Percentiles rank a stretch among this genome's conserved stretches.
phyloP scores from a whole-genome alignment of 1,140 invertebrate species.

The Dendroctonus valens region DNA sequence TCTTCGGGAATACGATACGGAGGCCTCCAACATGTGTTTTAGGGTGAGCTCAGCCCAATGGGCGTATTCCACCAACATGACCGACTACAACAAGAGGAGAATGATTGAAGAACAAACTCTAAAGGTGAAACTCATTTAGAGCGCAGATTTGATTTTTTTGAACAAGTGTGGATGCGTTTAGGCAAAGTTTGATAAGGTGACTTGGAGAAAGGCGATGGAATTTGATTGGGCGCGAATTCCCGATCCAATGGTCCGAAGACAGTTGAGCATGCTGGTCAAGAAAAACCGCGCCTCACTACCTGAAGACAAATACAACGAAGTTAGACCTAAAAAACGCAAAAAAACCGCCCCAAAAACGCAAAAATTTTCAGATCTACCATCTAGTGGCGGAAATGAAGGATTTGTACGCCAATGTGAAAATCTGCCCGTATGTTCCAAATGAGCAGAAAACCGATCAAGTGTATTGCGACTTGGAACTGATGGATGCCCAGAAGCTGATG shows the following conservation, averaged over 20 bases:
- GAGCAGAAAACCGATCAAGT: constrained; percentile 50
- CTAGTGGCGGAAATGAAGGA: constrained; percentile 80
- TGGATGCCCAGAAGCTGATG: constrained; percentile 63
- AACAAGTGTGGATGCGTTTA: constrained; percentile 4
- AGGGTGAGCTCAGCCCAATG: constrained; percentile 69
- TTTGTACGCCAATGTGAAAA: constrained; percentile 67
- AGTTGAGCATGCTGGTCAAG: constrained; percentile 69
- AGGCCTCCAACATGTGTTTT: constrained; percentile 69
- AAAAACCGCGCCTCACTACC: constrained; percentile 70
- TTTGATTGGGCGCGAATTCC: constrained; percentile 67
- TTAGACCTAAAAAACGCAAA: no score
- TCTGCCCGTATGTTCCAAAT: constrained; percentile 61
- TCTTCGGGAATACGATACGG: constrained; percentile 68
- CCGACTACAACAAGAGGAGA: constrained; percentile 64
- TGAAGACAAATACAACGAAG: constrained; percentile 74
- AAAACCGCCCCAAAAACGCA: no score
- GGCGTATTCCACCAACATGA: constrained; percentile 78
- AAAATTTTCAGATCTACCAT: constrained; percentile 60
- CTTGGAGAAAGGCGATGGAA: constrained; percentile 68
- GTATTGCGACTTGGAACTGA: constrained; percentile 67
- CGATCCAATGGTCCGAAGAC: constrained; percentile 65
- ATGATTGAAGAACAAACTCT: constrained; percentile 72
- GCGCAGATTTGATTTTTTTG: background rate
- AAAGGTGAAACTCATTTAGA: constrained; percentile 60
- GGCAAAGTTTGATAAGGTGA: constrained; percentile 70